phyloP scores from a whole-genome alignment of 1,140 invertebrate genomes.

The Drosophila ambigua region DNA sequence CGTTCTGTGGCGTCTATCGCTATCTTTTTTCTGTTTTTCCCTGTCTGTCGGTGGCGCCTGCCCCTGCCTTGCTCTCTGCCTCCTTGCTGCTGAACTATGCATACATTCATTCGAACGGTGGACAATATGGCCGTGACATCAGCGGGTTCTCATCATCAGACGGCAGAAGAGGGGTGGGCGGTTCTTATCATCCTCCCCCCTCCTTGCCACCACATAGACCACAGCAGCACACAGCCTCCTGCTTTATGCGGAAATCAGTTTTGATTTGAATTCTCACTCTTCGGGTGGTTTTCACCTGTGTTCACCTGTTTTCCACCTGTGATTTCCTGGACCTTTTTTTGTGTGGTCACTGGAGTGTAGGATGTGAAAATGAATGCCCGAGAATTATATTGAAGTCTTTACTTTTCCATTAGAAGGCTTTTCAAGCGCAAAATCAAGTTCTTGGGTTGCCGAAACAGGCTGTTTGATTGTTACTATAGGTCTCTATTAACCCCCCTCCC shows the following conservation, averaged over 20 bases:
- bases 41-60: too few species aligned
- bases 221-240: conserved; percentile 22
- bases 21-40: too few species aligned
- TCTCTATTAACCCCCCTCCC: not conserved
- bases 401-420: conserved; percentile 51
- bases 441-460: conserved; percentile 6
- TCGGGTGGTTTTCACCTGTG: conserved; percentile 3
- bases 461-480: conserved; percentile 9
- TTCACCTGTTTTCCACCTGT: conserved; percentile 17
- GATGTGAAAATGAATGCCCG: conserved; percentile 12
- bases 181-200: too few species aligned
- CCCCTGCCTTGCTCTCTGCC: not conserved
- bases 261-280: conserved; percentile 44
- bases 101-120: not conserved
- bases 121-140: conserved; percentile 35
- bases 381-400: conserved; percentile 46
- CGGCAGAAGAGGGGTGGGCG: too few species aligned
- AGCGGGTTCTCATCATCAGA: conserved; percentile 43
- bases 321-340: not conserved
- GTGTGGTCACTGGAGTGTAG: conserved; percentile 25
- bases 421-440: conserved; percentile 64
- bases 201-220: not conserved
- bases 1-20: too few species aligned
- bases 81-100: conserved; percentile 10
- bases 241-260: conserved; percentile 50